Percentiles rank a stretch among this genome's conserved stretches.
These are phyloP conservation scores for Rhagologus leucostigma DNA, from an alignment of 2,113 vertebrate genomes.

Conservation along the genomic window DNA sequence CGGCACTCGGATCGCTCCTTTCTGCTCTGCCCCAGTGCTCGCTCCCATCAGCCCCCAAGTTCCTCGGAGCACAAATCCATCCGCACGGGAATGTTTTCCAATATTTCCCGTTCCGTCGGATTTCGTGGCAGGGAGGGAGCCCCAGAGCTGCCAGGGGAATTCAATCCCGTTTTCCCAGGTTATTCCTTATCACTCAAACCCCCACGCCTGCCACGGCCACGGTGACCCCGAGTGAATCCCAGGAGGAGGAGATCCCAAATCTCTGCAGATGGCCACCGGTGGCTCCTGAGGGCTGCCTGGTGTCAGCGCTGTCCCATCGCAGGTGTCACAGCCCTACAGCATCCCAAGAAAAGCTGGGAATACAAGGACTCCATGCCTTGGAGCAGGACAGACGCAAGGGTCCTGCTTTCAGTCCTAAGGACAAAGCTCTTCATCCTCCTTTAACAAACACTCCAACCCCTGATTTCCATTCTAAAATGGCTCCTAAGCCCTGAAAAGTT, in stretches of 20 bases:
- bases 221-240: neutral
- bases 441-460: accelerated
- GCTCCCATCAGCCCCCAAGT: neutral
- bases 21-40: neutral
- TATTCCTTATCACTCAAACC: neutral
- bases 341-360: neutral
- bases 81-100: neutral
- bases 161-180: accelerated
- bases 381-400: neutral
- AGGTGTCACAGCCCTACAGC: neutral
- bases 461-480: neutral
- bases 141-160: neutral
- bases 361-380: accelerated
- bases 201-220: accelerated
- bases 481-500: neutral
- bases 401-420: neutral
- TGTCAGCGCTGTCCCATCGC: neutral
- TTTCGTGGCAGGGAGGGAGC: neutral
- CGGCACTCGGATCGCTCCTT: neutral
- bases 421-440: neutral
- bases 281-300: neutral
- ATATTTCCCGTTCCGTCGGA: neutral
- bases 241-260: neutral
- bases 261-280: neutral
- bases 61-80: neutral